These are phyloP conservation scores for Syngnathoides biaculeatus DNA, from an alignment of 2,113 vertebrate genomes.

Conservation along the genomic window DNA sequence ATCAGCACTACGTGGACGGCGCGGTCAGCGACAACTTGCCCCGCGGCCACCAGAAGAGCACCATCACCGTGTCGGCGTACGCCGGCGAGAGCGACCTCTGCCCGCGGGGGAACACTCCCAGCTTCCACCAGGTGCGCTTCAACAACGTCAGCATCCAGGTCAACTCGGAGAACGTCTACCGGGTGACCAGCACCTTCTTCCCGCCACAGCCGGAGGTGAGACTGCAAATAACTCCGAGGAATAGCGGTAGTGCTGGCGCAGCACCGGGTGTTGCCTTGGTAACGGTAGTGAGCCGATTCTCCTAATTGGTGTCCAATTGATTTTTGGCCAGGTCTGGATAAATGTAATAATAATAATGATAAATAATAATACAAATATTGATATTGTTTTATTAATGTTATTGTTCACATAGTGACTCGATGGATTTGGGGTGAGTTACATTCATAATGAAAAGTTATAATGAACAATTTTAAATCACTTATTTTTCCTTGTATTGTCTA, in stretches of 20 bases:
- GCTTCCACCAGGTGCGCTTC: conserved; percentile 55
- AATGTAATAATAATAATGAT: too few relatives aligned
- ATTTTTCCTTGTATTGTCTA: too few relatives aligned
- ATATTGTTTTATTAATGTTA: too few relatives aligned
- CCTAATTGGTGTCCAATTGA: too few relatives aligned
- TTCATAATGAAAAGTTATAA: too few relatives aligned
- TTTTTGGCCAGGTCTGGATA: too few relatives aligned
- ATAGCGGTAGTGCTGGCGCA: too few relatives aligned
- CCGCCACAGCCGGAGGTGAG: conserved; percentile 73
- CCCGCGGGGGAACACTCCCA: conserved; percentile 40
- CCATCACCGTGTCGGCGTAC: conserved; percentile 78
- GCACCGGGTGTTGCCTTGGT: neutral
- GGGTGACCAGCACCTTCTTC: conserved; percentile 66
- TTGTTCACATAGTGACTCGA: too few relatives aligned
- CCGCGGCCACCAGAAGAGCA: conserved; percentile 65
- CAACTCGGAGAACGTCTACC: conserved; percentile 54
- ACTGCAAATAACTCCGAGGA: neutral
- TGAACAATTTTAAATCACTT: too few relatives aligned
- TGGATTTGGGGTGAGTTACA: too few relatives aligned
- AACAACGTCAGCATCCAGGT: conserved; percentile 68
- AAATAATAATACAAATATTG: too few relatives aligned
- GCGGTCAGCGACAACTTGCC: conserved; percentile 81
- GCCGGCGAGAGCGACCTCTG: conserved; percentile 73
- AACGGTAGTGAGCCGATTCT: too few relatives aligned
- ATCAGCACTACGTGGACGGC: conserved; percentile 86